Evolutionary conservation across 1,140 invertebrate genomes (phyloP).

Genomic region (Planococcus citri): DNA sequence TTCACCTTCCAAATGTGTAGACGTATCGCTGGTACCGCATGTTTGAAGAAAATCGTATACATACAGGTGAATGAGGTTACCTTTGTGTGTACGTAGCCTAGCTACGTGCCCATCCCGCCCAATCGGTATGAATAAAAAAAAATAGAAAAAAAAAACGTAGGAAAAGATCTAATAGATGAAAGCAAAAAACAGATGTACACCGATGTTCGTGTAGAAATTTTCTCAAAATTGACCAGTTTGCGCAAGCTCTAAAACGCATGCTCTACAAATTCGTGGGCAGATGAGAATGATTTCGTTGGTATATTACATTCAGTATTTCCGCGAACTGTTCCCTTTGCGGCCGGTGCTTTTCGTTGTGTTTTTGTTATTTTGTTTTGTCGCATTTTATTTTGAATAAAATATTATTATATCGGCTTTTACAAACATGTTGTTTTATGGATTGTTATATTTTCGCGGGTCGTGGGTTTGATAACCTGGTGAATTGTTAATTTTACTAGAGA

Average conservation of each 20-base stretch:
- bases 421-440: too few relatives aligned
- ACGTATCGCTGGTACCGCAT: background rate
- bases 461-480: too few relatives aligned
- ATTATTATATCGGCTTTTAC: too few relatives aligned
- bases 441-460: too few relatives aligned
- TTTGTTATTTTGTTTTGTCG: background rate
- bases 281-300: background rate
- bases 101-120: too few relatives aligned
- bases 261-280: background rate
- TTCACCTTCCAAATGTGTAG: too few relatives aligned
- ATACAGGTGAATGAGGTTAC: too few relatives aligned
- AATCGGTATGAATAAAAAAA: background rate
- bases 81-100: too few relatives aligned
- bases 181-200: conserved; percentile 2
- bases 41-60: background rate
- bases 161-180: background rate
- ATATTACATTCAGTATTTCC: background rate
- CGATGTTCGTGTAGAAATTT: background rate
- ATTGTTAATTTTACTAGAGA: too few relatives aligned
- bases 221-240: background rate
- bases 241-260: background rate
- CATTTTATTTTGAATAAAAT: background rate
- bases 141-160: background rate
- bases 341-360: background rate
- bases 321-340: background rate